Evolutionary conservation across 2,797 vertebrate genomes (phyloP), one percentile per base, ranked within the genome.

Genomic region (Lithobates pipiens): DNA sequence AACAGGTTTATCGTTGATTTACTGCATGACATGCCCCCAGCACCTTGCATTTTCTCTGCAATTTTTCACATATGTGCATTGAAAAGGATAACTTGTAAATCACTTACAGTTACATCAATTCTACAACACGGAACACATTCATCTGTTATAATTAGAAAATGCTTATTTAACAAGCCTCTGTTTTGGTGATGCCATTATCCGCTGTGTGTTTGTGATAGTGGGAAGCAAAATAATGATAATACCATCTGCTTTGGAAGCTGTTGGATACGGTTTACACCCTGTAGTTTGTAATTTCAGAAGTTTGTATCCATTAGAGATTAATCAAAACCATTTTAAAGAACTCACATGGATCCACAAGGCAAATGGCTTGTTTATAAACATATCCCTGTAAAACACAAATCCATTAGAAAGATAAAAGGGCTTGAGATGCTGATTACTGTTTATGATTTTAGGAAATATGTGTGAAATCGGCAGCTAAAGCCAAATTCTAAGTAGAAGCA

Each of bases 221-320:
- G 71, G 39, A 73, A 39, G 71, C 23, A 1, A n/a, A 42, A 44
- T 79, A 69, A 79, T 79, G 65, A 50, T 46, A 21, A 69, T 77
- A 79, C 25, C 68, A 72, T 61, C 50, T 71, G 79, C 27, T 72
- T 57, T 81, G 69, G 69, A 74, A 42, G 71, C 36, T 73, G 50
- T 44, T 63, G 34, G 34, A 82, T 63, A 27, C 44, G n/a, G 36
- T 23, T 70, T 46, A 70, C 27, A 36, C 69, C 54, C 36, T 63
- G 57, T 65, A 65, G 23, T 73, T 63, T 61, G 68, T 81, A 39
- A 61, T 81, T 27, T 23, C 36, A 82, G 57, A 82, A 65, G 54
- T 6, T 79, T 69, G 39, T 67, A 78, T 67, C 61, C n/a, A 68
- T 67, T 67, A 44, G n/a, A 42, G 61, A 39, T 50, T 67, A 79